Evolutionary conservation across 2,113 vertebrate species (phyloP).

Genomic region (Pungitius pungitius): DNA sequence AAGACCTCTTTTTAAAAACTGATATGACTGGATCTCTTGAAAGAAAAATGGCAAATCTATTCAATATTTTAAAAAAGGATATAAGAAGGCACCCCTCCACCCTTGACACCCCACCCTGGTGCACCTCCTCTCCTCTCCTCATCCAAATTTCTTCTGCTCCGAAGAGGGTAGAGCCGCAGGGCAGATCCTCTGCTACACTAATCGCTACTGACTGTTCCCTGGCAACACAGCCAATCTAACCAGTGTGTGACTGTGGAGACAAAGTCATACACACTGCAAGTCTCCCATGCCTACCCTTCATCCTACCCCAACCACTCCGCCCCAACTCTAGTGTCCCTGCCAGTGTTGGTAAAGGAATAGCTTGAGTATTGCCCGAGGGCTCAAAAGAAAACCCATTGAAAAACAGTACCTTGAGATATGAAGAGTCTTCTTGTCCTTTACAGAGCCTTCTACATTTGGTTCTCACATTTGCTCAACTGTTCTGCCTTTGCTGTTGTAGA

Average conservation of each 20-base stretch:
- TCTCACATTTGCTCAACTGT: not conserved
- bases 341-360: slow-evolving; percentile 85
- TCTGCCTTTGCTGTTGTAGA: not conserved
- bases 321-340: slow-evolving; percentile 21
- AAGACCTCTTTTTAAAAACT: not conserved
- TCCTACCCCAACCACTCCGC: not conserved
- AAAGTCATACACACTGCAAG: slow-evolving; percentile 84
- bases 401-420: slow-evolving; percentile 86
- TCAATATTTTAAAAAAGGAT: not conserved
- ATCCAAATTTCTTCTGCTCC: slow-evolving; percentile 79
- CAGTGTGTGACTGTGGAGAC: slow-evolving; percentile 86
- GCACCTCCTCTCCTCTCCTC: slow-evolving; percentile 39
- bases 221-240: slow-evolving; percentile 91
- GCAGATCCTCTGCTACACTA: slow-evolving; percentile 94
- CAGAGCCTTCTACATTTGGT: not conserved
- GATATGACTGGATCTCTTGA: not conserved
- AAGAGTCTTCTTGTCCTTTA: slow-evolving; percentile 41
- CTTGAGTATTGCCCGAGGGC: slow-evolving; percentile 87
- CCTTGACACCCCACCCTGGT: slow-evolving; percentile 17
- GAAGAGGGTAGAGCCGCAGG: slow-evolving; percentile 88
- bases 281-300: slow-evolving; percentile 76
- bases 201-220: slow-evolving; percentile 97
- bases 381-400: slow-evolving; percentile 73
- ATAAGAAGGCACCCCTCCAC: slow-evolving; percentile 14
- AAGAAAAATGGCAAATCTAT: not conserved